A percentile compares a stretch with the other conserved stretches of the same genome.
These are phyloP conservation scores for Lagopus leucura DNA, from an alignment of 2,113 vertebrate genomes.

Conservation along the genomic window DNA sequence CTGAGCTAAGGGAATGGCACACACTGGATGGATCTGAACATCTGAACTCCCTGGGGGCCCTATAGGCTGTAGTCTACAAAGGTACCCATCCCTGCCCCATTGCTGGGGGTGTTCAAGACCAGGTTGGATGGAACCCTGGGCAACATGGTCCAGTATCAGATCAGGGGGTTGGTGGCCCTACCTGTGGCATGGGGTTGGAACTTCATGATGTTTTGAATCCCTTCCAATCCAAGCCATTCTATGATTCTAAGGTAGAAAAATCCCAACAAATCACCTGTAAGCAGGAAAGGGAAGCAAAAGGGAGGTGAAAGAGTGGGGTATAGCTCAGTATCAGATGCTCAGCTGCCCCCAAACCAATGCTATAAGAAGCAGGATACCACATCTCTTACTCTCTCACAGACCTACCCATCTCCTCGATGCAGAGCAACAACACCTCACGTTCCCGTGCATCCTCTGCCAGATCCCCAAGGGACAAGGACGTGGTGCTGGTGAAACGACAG, in stretches of 20 bases:
- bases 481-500: neutral
- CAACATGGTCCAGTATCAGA: too few relatives aligned
- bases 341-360: neutral
- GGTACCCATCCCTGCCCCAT: too few relatives aligned
- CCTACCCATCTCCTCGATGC: neutral
- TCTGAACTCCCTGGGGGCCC: neutral
- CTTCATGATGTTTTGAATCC: too few relatives aligned
- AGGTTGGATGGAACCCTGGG: too few relatives aligned
- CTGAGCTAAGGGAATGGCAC: neutral
- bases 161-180: too few relatives aligned
- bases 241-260: neutral
- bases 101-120: too few relatives aligned
- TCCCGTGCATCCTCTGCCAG: accelerated
- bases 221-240: too few relatives aligned
- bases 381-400: constrained; percentile 47
- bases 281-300: neutral
- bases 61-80: neutral
- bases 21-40: too few relatives aligned
- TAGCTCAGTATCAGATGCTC: neutral
- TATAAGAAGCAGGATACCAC: neutral
- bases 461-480: neutral
- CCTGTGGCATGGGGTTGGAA: too few relatives aligned
- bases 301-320: neutral
- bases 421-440: accelerated
- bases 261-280: neutral